Percentiles rank a stretch among this genome's conserved stretches.
Conservation (phyloP, 2,797 vertebrate species). For the Hephaestus fuliginosus region DNA sequence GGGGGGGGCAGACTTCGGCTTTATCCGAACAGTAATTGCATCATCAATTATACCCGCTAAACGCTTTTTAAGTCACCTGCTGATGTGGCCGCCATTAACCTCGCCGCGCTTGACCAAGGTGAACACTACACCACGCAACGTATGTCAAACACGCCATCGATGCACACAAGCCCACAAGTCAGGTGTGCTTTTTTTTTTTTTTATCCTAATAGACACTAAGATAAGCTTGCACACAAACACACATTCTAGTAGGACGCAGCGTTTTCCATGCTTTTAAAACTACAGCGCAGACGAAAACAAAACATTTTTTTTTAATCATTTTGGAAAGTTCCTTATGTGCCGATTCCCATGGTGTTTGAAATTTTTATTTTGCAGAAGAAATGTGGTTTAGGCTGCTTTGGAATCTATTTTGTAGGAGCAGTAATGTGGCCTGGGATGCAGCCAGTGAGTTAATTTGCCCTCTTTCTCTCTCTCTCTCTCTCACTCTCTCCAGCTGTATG, state of each 20-base stretch:
- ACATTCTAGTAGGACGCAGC: not conserved
- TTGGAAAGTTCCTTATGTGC: no score
- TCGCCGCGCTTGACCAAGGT: slow-evolving; percentile 80
- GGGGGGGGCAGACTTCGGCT: slow-evolving; percentile 68
- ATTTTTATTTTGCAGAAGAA: slow-evolving; percentile 22
- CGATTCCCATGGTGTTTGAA: not conserved
- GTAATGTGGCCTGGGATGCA: slow-evolving; percentile 43
- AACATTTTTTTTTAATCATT: not conserved
- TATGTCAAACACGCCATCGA: slow-evolving; percentile 67
- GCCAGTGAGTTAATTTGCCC: slow-evolving; percentile 58
- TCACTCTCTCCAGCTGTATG: slow-evolving; percentile 29
- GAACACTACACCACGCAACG: slow-evolving; percentile 63
- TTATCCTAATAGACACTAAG: not conserved
- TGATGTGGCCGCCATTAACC: slow-evolving; percentile 81
- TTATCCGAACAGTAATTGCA: slow-evolving; percentile 80
- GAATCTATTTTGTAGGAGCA: slow-evolving; percentile 25
- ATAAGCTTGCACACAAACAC: not conserved
- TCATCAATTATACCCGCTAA: slow-evolving; percentile 83
- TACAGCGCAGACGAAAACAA: not conserved
- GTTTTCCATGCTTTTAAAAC: slow-evolving; percentile 10
- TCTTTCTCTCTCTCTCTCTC: slow-evolving; percentile 21
- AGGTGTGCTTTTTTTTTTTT: slow-evolving; percentile 15
- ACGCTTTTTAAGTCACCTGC: slow-evolving; percentile 78
- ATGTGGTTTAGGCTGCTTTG: slow-evolving; percentile 16
- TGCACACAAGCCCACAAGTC: slow-evolving; percentile 24